Conservation (phyloP, 2,797 vertebrate genomes). For the Heterohyrax brucei region DNA sequence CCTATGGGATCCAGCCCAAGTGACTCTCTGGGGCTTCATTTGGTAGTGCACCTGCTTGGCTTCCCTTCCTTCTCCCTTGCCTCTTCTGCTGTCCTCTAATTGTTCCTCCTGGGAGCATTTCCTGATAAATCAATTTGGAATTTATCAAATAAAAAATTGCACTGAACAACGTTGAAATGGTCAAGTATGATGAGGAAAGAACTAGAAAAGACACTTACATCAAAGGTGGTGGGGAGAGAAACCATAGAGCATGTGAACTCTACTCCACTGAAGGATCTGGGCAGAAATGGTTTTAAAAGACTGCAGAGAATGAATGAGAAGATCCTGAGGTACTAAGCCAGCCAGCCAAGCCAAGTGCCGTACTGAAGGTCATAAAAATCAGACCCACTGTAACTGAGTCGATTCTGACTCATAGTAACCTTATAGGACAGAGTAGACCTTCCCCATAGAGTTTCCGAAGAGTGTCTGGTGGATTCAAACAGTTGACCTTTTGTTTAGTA, state of each 20-base stretch:
- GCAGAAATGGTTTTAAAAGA: background rate
- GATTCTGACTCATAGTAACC: no score
- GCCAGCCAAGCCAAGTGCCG: no score
- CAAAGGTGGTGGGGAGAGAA: background rate
- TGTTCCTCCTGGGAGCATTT: background rate
- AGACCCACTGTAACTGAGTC: no score
- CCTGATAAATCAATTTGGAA: background rate
- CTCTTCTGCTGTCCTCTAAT: rapidly evolving
- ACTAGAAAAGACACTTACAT: background rate
- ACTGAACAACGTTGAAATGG: background rate
- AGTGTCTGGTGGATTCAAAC: no score
- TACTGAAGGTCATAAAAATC: no score
- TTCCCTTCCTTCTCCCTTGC: rapidly evolving
- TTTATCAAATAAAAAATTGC: background rate
- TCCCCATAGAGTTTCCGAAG: no score
- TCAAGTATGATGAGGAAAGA: background rate
- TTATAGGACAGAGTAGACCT: no score
- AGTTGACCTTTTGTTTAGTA: no score
- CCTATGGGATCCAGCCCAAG: background rate
- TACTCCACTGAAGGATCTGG: background rate
- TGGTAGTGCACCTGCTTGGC: background rate
- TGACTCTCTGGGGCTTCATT: background rate
- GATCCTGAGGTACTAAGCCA: background rate
- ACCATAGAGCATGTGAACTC: background rate
- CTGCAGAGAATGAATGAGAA: background rate